Evolutionary conservation across 2,888 invertebrate species (phyloP).

Genomic region (Drosophila koepferae): DNA sequence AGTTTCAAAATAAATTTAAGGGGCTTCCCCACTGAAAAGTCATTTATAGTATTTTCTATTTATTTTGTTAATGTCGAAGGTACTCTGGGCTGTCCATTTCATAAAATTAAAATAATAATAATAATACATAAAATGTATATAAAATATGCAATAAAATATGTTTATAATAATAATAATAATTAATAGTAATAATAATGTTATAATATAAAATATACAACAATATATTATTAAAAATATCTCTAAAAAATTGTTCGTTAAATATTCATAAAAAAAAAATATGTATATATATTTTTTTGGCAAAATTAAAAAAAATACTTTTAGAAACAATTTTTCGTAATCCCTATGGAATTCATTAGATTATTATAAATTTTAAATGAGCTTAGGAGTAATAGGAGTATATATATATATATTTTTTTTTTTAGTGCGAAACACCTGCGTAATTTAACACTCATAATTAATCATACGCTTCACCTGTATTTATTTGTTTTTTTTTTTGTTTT

Average conservation of each 20-base stretch:
- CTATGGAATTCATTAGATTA: not conserved
- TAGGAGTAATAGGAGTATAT: too few relatives aligned
- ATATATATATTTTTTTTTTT: not conserved
- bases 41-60: not conserved
- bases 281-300: too few relatives aligned
- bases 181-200: too few relatives aligned
- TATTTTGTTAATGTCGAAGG: not conserved
- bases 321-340: not conserved
- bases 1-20: not conserved
- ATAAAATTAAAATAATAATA: too few relatives aligned
- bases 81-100: too few relatives aligned
- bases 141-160: not conserved
- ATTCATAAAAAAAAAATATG: too few relatives aligned
- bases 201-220: too few relatives aligned
- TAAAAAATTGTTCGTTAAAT: too few relatives aligned
- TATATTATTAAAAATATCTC: too few relatives aligned
- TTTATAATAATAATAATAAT: not conserved
- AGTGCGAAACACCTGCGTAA: conserved; percentile 13
- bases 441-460: conserved; percentile 38
- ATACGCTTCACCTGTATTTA: conserved; percentile 19
- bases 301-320: too few relatives aligned
- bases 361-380: not conserved
- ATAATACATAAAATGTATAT: too few relatives aligned
- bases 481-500: not conserved
- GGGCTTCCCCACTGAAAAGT: not conserved